Percentiles rank a stretch among this genome's conserved stretches.
Conservation (phyloP, 2,888 invertebrate genomes). For the Carabus problematicus region DNA sequence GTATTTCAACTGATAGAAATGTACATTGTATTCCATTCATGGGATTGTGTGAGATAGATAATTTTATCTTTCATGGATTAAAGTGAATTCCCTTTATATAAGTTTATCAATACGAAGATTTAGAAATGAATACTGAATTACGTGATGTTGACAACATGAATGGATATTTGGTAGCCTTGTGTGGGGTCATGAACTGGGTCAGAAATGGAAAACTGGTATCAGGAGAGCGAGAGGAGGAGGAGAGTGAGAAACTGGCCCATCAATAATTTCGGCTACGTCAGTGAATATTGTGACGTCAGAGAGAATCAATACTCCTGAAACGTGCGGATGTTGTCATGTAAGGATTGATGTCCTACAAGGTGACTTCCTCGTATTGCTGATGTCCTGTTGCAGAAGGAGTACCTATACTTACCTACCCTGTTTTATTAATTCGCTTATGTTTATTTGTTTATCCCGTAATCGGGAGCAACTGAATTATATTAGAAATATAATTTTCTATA, state of each 20-base stretch:
- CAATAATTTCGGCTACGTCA: too few relatives aligned
- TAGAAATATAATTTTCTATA: too few relatives aligned
- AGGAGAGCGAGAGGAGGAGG: constrained; percentile 3
- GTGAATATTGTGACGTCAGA: too few relatives aligned
- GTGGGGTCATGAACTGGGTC: constrained; percentile 25
- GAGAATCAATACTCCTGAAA: too few relatives aligned
- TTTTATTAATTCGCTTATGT: constrained; percentile 29
- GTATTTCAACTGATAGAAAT: too few relatives aligned
- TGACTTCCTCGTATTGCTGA: not conserved
- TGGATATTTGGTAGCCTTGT: constrained; percentile 11
- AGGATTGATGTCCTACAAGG: constrained; percentile 4
- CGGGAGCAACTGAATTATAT: too few relatives aligned
- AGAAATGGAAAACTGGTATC: constrained; percentile 6
- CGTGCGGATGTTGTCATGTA: not conserved
- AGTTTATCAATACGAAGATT: too few relatives aligned
- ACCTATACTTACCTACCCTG: constrained; percentile 17
- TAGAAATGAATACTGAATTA: too few relatives aligned
- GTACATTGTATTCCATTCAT: too few relatives aligned
- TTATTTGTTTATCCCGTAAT: constrained; percentile 3
- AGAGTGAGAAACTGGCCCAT: too few relatives aligned
- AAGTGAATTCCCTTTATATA: too few relatives aligned
- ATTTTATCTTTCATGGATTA: too few relatives aligned
- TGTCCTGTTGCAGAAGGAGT: constrained; percentile 19
- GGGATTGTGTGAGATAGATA: not conserved
- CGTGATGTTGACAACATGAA: not conserved